Percentiles rank a stretch among this genome's conserved stretches.
Conservation (phyloP, 2,797 vertebrate species). For the Hemitrygon akajei region DNA sequence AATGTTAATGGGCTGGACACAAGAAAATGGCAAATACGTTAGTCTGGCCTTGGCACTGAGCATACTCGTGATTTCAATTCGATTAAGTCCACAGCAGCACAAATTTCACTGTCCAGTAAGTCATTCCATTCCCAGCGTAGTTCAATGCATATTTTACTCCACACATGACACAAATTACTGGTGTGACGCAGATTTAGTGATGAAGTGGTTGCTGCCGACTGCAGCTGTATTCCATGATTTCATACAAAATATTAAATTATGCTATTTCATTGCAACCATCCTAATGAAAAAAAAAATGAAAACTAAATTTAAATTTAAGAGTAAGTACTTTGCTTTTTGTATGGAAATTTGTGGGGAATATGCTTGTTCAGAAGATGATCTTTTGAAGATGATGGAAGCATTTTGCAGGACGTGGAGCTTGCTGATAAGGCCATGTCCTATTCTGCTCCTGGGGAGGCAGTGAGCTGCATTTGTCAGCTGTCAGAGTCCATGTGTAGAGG, state of each 20-base stretch:
- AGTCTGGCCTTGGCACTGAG: background rate
- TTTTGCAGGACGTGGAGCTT: too few species aligned
- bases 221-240: background rate
- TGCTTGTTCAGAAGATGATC: background rate
- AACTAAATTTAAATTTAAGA: slow-evolving; percentile 17
- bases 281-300: background rate
- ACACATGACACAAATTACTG: background rate
- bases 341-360: background rate
- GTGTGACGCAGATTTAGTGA: background rate
- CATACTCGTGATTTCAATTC: background rate
- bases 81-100: background rate
- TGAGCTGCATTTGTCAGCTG: too few species aligned
- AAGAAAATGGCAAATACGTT: background rate
- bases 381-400: background rate
- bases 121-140: background rate
- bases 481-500: too few species aligned
- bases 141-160: slow-evolving; percentile 9
- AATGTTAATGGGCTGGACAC: background rate
- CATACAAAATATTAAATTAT: slow-evolving; percentile 14
- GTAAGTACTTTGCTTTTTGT: background rate
- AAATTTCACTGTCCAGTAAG: background rate
- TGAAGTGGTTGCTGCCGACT: slow-evolving; percentile 18
- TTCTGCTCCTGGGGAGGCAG: too few species aligned
- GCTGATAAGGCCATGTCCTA: too few species aligned
- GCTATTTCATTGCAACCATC: background rate